Percentiles rank a stretch among this genome's conserved stretches.
Conservation (phyloP, 2,888 invertebrate species). For the Norana najaformis region DNA sequence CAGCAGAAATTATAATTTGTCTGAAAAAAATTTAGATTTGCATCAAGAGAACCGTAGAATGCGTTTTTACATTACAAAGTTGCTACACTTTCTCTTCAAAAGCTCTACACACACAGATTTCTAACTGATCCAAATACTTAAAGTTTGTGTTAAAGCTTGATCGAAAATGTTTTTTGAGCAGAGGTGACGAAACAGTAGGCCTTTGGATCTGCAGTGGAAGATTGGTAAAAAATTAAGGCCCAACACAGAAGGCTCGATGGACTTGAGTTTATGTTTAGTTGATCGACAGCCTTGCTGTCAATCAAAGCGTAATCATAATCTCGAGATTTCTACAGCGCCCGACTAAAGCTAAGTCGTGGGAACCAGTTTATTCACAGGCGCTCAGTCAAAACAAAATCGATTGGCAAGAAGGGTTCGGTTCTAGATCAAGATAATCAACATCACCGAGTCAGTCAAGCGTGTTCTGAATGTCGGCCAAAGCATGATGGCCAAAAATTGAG, state of each 20-base stretch:
- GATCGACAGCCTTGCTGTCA: too few relatives aligned
- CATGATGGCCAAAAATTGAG: background rate
- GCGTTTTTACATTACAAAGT: background rate
- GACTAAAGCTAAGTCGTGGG: too few relatives aligned
- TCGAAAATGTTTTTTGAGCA: background rate
- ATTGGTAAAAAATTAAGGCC: background rate
- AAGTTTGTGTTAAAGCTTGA: background rate
- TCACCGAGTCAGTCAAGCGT: conserved; percentile 78
- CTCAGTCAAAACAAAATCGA: too few relatives aligned
- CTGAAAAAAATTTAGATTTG: background rate
- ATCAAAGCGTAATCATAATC: too few relatives aligned
- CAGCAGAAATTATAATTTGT: background rate
- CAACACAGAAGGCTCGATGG: too few relatives aligned
- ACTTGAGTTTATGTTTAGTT: too few relatives aligned
- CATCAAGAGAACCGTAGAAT: background rate
- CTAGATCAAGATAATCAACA: too few relatives aligned
- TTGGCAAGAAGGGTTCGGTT: too few relatives aligned
- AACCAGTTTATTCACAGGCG: too few relatives aligned
- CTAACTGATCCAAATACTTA: background rate
- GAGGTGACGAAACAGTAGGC: too few relatives aligned
- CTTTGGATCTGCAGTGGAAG: background rate
- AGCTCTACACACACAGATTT: background rate
- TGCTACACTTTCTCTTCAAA: background rate
- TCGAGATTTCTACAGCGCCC: too few relatives aligned
- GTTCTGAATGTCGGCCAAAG: conserved; percentile 59